Evolutionary conservation across 2,797 vertebrate species (phyloP).

Genomic region (Platyrinchus mystaceus): DNA sequence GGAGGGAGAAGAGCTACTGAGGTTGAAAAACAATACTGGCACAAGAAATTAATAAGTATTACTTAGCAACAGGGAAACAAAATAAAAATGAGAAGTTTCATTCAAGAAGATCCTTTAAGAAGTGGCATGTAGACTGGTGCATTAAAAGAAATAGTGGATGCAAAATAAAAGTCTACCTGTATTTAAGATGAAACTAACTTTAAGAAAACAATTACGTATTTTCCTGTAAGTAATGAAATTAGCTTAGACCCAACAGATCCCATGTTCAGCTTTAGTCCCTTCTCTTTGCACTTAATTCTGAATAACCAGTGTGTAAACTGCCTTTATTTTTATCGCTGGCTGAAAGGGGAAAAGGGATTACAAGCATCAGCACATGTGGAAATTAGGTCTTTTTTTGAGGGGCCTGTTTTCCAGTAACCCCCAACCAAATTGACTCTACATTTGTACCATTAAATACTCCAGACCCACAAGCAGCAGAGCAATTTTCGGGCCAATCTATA

Average conservation of each 20-base stretch:
- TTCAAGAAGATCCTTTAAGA: not conserved
- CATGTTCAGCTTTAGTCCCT: not conserved
- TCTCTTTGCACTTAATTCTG: not conserved
- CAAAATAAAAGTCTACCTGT: not conserved
- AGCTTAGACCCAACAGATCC: not conserved
- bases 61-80: not conserved
- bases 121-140: not conserved
- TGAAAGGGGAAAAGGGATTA: not conserved
- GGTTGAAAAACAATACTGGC: not conserved
- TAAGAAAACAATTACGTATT: not conserved
- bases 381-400: not conserved
- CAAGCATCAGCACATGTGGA: slow-evolving; percentile 8
- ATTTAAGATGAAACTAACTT: not conserved
- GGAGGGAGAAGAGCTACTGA: not conserved
- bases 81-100: not conserved
- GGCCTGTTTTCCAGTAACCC: slow-evolving; percentile 14
- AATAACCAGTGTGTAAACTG: not conserved
- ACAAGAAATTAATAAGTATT: not conserved
- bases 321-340: slow-evolving; percentile 14
- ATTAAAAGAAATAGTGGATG: not conserved
- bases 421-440: not conserved
- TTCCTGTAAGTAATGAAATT: not conserved
- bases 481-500: slow-evolving; percentile 31
- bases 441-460: slow-evolving; percentile 19
- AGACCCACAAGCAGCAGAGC: not conserved